Evolutionary conservation across 2,888 invertebrate species (phyloP).

Genomic region (Teinopalpus imperialis): DNA sequence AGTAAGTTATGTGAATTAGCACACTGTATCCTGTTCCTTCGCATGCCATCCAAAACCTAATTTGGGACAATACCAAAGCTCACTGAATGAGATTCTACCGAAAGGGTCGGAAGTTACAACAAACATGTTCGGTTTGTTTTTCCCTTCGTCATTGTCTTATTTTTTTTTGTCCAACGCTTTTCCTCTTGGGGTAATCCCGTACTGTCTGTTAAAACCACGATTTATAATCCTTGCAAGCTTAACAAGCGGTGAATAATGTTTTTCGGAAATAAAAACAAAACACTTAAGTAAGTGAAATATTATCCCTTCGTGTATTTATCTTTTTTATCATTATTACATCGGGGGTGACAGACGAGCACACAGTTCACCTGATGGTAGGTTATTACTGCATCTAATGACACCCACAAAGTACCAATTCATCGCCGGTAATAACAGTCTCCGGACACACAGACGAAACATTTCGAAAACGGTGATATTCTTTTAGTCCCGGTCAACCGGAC

Average conservation of each 20-base stretch:
- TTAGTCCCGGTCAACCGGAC: too few relatives aligned
- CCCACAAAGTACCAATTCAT: too few relatives aligned
- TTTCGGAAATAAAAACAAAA: constrained; percentile 6
- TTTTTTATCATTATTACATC: too few relatives aligned
- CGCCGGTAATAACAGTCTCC: too few relatives aligned
- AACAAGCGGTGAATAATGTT: constrained; percentile 19
- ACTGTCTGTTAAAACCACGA: constrained; percentile 15
- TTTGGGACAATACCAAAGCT: constrained; percentile 7
- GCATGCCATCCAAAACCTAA: background rate
- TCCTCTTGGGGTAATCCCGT: constrained; percentile 18
- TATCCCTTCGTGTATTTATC: too few relatives aligned
- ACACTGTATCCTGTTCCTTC: background rate
- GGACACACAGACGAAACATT: too few relatives aligned
- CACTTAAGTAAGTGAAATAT: background rate
- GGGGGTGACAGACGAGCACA: too few relatives aligned
- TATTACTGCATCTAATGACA: too few relatives aligned
- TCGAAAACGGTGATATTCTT: too few relatives aligned
- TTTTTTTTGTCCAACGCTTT: constrained; percentile 17
- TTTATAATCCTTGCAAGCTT: constrained; percentile 19
- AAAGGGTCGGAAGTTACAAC: constrained; percentile 17
- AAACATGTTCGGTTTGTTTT: constrained; percentile 23
- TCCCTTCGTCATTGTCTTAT: constrained; percentile 15
- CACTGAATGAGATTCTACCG: constrained; percentile 4
- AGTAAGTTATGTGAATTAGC: background rate
- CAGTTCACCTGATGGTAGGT: too few relatives aligned